Conservation (phyloP, 2,113 vertebrate species). For the Accipiter cooperii region DNA sequence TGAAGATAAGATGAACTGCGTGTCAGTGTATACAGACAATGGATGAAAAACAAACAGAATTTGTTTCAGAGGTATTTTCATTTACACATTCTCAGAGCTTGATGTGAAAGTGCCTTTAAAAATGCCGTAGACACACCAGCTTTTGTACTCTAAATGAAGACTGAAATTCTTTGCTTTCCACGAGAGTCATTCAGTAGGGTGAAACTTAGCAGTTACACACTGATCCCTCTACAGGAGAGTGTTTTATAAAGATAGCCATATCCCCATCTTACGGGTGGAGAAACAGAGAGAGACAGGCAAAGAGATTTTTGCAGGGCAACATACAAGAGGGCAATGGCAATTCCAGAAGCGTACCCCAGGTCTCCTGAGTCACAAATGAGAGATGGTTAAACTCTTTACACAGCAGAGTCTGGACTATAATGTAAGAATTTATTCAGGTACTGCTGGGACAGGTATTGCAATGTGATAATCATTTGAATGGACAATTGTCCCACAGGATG, state of each 20-base stretch:
- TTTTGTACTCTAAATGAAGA: constrained; percentile 21
- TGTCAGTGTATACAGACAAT: neutral
- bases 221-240: neutral
- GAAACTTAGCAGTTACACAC: neutral
- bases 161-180: neutral
- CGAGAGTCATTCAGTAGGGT: neutral
- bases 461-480: neutral
- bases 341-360: neutral
- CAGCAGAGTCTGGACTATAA: neutral
- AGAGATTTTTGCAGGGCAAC: neutral
- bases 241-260: neutral
- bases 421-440: neutral
- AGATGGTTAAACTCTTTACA: neutral
- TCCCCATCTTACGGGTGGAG: neutral
- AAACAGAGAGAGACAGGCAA: neutral
- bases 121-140: neutral
- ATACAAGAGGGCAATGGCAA: neutral
- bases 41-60: constrained; percentile 33
- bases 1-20: constrained; percentile 19
- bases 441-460: neutral
- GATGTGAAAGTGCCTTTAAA: constrained; percentile 24
- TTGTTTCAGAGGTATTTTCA: constrained; percentile 23
- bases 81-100: neutral
- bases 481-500: constrained; percentile 22
- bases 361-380: neutral